Evolutionary conservation across 2,888 invertebrate species (phyloP), one percentile per base, ranked within the genome.

Genomic region (Morpho helenor): DNA sequence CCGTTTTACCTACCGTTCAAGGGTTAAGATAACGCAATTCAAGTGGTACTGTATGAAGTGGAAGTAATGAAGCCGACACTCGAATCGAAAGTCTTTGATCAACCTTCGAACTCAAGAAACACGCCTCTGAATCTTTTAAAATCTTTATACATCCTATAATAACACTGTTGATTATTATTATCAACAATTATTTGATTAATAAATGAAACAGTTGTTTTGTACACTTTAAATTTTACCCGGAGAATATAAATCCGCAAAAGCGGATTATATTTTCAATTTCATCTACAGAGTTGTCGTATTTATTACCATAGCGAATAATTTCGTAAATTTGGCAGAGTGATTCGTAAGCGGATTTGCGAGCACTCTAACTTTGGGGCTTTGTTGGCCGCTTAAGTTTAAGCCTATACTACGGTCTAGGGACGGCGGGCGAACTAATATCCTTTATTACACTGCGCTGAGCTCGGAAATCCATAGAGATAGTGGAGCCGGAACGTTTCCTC

Each of bases 1-100:
- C 87, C 81, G 83, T 85, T 82, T 83, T 83, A 84, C 84, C 82
- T 82, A 72, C 71, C 70, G 71, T 70, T 85, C 83, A 74, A 86
- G 84, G 79, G 79, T 77, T 79, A 70, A 77, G 87, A 85, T 87
- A 87, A 87, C 72, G 67, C 58, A 61, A 58, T 59, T 82, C 80
- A 73, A 85, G 86, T 80, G 80, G 70, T 72, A 7, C 46, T 52
- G 71, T 70, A 70, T 79, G 74, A 72, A 85, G 84, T 83, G 76
- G 76, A 68, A 74, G 73, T 74, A 76, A 70, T 73, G 69, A 74
- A 73, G 66, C 73, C 71, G 71, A 67, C 82, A 82, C 87, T 86
- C 72, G 78, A 47, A 40, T 41, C 16, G 16, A 84, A 68, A 68
- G 67, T 69, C 80, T 87, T 86, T 87, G 85, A 87, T 86, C 79